Evolutionary conservation across 2,797 vertebrate species (phyloP), one percentile per base, ranked within the genome.

Genomic region (Arctocebus calabarensis): DNA sequence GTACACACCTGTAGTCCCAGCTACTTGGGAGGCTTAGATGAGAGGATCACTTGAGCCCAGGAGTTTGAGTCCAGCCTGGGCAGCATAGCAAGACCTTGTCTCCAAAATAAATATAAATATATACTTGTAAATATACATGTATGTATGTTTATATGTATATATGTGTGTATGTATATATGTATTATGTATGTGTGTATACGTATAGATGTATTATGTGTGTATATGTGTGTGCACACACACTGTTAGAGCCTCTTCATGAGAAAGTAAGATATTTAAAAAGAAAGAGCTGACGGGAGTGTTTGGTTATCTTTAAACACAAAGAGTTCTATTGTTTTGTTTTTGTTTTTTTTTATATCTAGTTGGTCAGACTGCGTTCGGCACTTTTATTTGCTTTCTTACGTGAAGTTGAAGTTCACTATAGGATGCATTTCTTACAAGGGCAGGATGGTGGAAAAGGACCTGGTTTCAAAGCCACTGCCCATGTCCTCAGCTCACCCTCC

Each of bases 401-500:
- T 9, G 27, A 29, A 57, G 70, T 64, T 9, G 27, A 29, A 57
- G 70, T 64, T 87, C 40, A 29, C 61, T 70, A 52, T 62, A 92
- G 88, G 70, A 32, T 25, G 61, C 20, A 1, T 84, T 90, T 84
- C 81, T 96, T 34, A 2, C 32, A 55, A 4, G 45, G 77, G 57
- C 23, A 12, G 55, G 61, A 25, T 27, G 10, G 45, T 11, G 16
- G 52, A 48, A 81, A 64, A 73, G 62, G 89, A 91, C 64, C 94
- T 94, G 73, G 74, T 82, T 61, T 23, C 74, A 90, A 85, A 88
- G 83, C 91, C 61, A 0, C 0, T 2, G 2, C 43, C 48, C 0
- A n/a, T 94, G 97, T 96, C 95, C 96, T 95, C 90, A 34, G 82
- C 78, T 97, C 90, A 93, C 94, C 88, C 68, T 94, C 16, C 84